These are phyloP conservation scores for Rhabdomys pumilio DNA, from an alignment of 2,797 vertebrate genomes.

Conservation along the genomic window DNA sequence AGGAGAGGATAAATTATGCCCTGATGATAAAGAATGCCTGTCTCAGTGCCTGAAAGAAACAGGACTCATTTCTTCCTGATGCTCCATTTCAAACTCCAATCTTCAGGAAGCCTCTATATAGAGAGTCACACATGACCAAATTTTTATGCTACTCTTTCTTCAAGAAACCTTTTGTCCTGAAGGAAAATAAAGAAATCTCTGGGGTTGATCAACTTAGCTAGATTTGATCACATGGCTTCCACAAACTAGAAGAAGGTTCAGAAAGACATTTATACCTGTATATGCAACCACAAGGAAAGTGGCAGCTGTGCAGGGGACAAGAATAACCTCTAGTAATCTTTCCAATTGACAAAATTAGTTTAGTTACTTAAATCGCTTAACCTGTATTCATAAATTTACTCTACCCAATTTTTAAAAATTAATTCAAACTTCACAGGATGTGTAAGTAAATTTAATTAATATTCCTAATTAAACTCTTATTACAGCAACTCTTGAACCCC, in stretches of 20 bases:
- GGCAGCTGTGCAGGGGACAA: neutral
- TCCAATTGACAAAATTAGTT: neutral
- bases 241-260: neutral
- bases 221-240: neutral
- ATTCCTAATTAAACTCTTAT: constrained; percentile 23
- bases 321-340: neutral
- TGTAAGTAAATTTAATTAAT: neutral
- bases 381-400: neutral
- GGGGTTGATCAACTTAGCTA: neutral
- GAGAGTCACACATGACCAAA: neutral
- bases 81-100: neutral
- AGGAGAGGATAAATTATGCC: neutral
- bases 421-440: constrained; percentile 24
- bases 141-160: neutral
- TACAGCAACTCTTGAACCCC: neutral
- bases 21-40: neutral
- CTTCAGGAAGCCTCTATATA: neutral
- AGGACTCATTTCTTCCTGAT: neutral
- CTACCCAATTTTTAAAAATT: neutral
- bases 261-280: neutral
- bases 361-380: constrained; percentile 22
- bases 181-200: neutral
- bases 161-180: neutral
- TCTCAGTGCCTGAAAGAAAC: neutral
- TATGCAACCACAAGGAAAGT: neutral